Conservation (phyloP, 1,140 invertebrate genomes). For the Stegodyphus mimosarum region DNA sequence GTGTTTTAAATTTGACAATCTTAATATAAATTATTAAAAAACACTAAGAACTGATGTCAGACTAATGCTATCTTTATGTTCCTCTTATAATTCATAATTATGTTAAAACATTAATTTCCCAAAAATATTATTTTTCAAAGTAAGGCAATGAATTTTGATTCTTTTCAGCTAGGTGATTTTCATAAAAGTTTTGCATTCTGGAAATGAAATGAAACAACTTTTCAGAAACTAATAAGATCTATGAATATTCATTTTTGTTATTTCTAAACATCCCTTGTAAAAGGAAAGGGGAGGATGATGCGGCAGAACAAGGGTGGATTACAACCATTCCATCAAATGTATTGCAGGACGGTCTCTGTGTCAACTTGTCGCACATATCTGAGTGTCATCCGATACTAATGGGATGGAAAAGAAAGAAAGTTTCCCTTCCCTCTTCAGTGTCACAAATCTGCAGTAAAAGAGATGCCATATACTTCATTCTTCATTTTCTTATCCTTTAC, state of each 20-base stretch:
- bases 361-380: constrained; percentile 9
- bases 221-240: not conserved
- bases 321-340: not conserved
- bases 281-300: not conserved
- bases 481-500: constrained; percentile 7
- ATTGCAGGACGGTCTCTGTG: not conserved
- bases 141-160: no score
- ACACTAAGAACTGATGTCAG: no score
- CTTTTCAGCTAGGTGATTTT: no score
- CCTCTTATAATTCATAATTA: no score
- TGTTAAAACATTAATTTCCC: no score
- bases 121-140: no score
- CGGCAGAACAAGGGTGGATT: not conserved
- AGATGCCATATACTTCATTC: not conserved
- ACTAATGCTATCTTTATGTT: no score
- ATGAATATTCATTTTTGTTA: not conserved
- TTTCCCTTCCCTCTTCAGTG: no score
- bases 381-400: constrained; percentile 24
- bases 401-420: not conserved
- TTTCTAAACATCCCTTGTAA: not conserved
- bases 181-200: no score
- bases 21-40: no score
- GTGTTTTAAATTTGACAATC: no score
- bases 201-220: no score
- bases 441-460: constrained; percentile 3